Evolutionary conservation across 2,113 vertebrate species (phyloP).

Genomic region (Mobula birostris): DNA sequence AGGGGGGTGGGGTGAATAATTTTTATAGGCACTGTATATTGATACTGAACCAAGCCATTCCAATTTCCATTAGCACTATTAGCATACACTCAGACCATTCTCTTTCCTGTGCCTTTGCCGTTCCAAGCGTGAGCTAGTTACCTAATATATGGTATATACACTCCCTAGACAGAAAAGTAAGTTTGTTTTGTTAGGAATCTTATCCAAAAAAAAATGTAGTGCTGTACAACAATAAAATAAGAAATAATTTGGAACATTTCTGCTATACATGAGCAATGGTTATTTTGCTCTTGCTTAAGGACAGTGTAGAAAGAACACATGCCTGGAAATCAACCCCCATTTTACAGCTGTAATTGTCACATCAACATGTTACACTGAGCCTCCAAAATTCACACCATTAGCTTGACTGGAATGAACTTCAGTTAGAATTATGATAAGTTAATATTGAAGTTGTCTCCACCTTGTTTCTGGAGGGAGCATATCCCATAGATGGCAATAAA

Average conservation of each 20-base stretch:
- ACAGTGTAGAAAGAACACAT: background rate
- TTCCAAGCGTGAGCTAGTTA: too few species aligned
- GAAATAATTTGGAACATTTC: background rate
- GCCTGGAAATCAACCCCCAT: too few species aligned
- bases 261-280: background rate
- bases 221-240: background rate
- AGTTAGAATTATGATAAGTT: too few species aligned
- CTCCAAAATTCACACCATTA: too few species aligned
- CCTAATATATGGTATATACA: background rate
- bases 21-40: too few species aligned
- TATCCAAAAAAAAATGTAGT: background rate
- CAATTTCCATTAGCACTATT: background rate
- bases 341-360: too few species aligned
- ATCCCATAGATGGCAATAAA: background rate
- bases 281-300: background rate
- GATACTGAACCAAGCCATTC: background rate
- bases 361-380: too few species aligned
- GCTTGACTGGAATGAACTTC: too few species aligned
- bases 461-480: background rate
- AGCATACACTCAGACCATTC: background rate
- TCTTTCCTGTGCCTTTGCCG: background rate
- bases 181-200: background rate
- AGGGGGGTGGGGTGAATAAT: too few species aligned
- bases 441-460: background rate
- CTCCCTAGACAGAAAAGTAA: too few species aligned